Percentiles rank a stretch among this genome's conserved stretches.
Evolutionary conservation across 2,888 invertebrate species (phyloP).

Genomic region (Parnassius apollo): DNA sequence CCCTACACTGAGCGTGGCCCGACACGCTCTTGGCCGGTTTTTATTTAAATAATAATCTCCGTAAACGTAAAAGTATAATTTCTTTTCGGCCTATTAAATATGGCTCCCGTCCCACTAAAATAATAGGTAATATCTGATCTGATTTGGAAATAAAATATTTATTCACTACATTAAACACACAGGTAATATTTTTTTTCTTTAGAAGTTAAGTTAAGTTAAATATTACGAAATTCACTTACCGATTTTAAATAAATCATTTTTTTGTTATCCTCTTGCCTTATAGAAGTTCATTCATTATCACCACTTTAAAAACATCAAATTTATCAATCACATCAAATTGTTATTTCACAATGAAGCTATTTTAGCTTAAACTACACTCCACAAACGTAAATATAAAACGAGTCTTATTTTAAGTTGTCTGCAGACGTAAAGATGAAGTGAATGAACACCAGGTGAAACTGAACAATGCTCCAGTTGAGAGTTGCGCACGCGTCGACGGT

Average conservation of each 20-base stretch:
- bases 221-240: conserved; percentile 11
- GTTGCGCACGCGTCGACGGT: conserved; percentile 31
- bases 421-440: not conserved
- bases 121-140: too few species aligned
- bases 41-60: too few species aligned
- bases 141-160: too few species aligned
- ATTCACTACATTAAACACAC: too few species aligned
- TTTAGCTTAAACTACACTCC: not conserved
- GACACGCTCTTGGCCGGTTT: too few species aligned
- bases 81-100: too few species aligned
- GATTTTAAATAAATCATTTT: conserved; percentile 5
- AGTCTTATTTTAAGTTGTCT: not conserved
- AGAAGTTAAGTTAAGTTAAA: too few species aligned
- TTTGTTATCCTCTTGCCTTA: not conserved
- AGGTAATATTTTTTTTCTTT: too few species aligned
- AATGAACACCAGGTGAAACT: conserved; percentile 17
- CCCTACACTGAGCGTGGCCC: too few species aligned
- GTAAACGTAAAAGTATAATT: too few species aligned
- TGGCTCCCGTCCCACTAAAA: too few species aligned
- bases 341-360: not conserved
- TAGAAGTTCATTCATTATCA: not conserved
- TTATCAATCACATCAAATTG: not conserved
- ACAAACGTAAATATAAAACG: not conserved
- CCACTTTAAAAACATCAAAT: not conserved
- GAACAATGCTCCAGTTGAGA: conserved; percentile 15